These are phyloP conservation scores for Cephus nigrinus DNA, from an alignment of 2,888 invertebrate genomes.

Conservation along the genomic window DNA sequence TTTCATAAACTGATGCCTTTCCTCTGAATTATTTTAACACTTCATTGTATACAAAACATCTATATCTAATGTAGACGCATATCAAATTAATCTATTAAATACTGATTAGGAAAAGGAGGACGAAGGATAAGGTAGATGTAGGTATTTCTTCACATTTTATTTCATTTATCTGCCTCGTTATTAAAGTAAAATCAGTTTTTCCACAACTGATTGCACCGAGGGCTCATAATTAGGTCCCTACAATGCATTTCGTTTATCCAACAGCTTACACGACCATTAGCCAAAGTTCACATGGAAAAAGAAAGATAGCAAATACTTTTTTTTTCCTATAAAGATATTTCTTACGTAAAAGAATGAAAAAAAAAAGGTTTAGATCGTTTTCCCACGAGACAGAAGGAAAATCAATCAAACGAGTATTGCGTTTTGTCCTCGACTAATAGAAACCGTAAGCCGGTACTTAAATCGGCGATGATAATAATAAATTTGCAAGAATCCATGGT, in stretches of 20 bases:
- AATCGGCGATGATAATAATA: constrained; percentile 19
- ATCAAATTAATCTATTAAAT: constrained; percentile 51
- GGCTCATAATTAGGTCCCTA: not conserved
- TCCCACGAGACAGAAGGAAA: not conserved
- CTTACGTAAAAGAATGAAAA: not conserved
- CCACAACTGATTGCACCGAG: constrained; percentile 12
- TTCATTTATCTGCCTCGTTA: constrained; percentile 41
- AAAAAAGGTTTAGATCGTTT: not conserved
- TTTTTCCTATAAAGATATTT: not conserved
- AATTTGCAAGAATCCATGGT: constrained; percentile 34
- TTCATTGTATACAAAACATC: constrained; percentile 36
- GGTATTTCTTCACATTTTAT: constrained; percentile 40
- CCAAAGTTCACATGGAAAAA: constrained; percentile 23
- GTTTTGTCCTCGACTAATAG: not conserved
- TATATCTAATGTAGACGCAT: constrained; percentile 41
- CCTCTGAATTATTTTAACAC: constrained; percentile 3
- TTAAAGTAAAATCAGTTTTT: constrained; percentile 48
- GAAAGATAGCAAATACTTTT: constrained; percentile 19
- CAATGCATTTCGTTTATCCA: constrained; percentile 26
- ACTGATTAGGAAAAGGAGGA: constrained; percentile 22
- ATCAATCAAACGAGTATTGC: not conserved
- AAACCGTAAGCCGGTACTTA: constrained; percentile 22
- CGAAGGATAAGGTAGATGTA: constrained; percentile 30
- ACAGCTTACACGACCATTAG: constrained; percentile 29
- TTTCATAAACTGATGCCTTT: not conserved